Evolutionary conservation across 2,113 vertebrate species (phyloP).

Genomic region (Ciconia stormi): DNA sequence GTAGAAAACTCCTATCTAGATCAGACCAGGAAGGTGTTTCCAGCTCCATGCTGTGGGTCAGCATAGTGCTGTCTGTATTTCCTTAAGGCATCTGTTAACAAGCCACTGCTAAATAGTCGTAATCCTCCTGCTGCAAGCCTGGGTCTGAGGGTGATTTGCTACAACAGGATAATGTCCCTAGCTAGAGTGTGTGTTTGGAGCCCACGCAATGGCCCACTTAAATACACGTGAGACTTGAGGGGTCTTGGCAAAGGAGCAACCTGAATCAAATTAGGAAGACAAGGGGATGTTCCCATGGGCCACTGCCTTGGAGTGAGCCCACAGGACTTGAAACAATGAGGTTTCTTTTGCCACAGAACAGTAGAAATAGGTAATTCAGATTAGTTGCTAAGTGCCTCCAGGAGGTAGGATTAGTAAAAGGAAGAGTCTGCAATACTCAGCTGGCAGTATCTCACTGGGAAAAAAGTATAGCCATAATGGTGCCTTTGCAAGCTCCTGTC

Average conservation of each 20-base stretch:
- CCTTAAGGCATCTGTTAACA: neutral
- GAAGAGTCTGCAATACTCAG: neutral
- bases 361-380: slow-evolving; percentile 21
- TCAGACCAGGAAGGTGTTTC: neutral
- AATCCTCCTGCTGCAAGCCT: neutral
- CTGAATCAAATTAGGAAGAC: slow-evolving; percentile 22
- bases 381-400: slow-evolving; percentile 12
- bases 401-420: neutral
- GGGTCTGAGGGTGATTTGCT: neutral
- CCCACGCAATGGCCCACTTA: neutral
- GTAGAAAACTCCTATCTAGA: neutral
- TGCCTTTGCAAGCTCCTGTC: neutral
- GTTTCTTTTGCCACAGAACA: neutral
- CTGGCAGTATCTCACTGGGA: neutral
- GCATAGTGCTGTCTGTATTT: neutral
- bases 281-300: neutral
- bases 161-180: neutral
- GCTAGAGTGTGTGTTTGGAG: neutral
- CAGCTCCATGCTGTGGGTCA: slow-evolving; percentile 10
- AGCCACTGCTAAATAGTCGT: neutral
- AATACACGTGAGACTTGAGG: neutral
- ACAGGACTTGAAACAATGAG: neutral
- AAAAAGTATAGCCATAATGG: rapidly evolving
- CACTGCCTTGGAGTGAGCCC: neutral
- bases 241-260: slow-evolving; percentile 7